Base-by-base conservation (phyloP, 2,888 invertebrate genomes). In the Sylvicola fuscatus region DNA sequence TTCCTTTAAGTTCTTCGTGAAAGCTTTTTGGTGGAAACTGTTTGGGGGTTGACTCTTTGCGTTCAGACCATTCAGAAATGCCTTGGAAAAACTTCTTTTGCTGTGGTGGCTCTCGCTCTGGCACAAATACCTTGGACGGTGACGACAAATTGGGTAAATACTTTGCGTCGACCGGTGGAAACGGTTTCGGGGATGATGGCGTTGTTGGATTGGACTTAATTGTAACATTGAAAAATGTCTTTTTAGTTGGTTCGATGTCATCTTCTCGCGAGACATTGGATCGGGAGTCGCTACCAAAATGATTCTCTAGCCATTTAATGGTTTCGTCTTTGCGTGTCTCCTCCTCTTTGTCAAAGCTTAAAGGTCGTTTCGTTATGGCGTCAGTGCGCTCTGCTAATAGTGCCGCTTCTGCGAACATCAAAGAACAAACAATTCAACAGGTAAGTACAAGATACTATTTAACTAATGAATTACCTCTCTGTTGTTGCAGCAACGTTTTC, bases 281-380 rank as follows among this genome's bases (percentile, higher is more conserved):
- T 11, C 74, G 69, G 2, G 82, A 82, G 42, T 83, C 83, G 52
- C 81, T 82, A 35, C 87, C 87, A 51, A 89, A 87, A 54, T 89
- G 87, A 49, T 80, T 79, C 49, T 86, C 86, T 36, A 87, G 64
- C 87, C 87, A 87, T 60, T 84, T 84, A 42, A 81, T 83, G 0
- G 86, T 87, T 61, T 87, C 86, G 43, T 78, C 76, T 56, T 86
- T 86, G 40, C 86, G 69, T 5, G 84, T 84, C 54, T 84, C 81
- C 55, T 87, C 86, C 53, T 87, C 86, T 49, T 81, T 73, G 51
- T 84, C 83, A 48, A 83, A 77, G 57, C 86, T 83, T 41, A 84
- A 59, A 0, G 86, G 83, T 37, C 75, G 73, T 51, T 78, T 77
- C 28, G 81, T 78, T 47, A 83, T 62, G 3, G 75, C 79, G 58